Conservation (phyloP, 2,113 vertebrate genomes). For the Pluvialis apricaria region DNA sequence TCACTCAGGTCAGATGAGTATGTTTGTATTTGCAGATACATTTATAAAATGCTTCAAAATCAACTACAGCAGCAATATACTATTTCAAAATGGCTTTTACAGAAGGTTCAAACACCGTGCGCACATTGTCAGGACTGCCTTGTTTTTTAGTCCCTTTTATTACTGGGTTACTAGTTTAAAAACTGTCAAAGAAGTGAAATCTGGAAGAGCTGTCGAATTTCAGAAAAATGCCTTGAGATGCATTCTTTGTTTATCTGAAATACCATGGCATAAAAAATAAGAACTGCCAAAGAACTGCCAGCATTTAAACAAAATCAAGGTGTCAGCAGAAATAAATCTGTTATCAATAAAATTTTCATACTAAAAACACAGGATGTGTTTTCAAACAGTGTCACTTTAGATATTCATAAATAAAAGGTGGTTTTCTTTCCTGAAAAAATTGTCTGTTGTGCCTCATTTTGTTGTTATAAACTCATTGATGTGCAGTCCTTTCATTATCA, state of each 20-base stretch:
- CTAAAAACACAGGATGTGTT: not conserved
- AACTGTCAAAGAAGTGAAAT: constrained; percentile 13
- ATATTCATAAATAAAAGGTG: not conserved
- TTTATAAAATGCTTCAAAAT: not conserved
- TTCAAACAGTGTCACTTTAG: not conserved
- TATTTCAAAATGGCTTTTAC: not conserved
- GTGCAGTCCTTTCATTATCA: not conserved
- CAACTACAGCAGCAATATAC: not conserved
- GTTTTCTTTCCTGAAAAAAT: not conserved
- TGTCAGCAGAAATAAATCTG: not conserved
- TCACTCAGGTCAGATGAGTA: not conserved
- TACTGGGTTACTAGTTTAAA: not conserved
- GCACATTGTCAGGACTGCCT: not conserved
- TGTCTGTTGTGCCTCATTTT: not conserved
- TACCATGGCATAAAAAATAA: not conserved
- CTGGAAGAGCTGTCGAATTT: constrained; percentile 2
- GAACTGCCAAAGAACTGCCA: not conserved
- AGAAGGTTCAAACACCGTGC: not conserved
- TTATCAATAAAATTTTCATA: not conserved
- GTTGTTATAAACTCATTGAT: not conserved
- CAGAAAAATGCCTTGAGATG: not conserved
- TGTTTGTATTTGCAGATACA: not conserved
- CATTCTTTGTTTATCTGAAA: constrained; percentile 17
- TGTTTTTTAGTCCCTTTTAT: not conserved
- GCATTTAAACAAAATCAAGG: not conserved